A percentile compares a stretch with the other conserved stretches of the same genome.
Evolutionary conservation across 2,888 invertebrate genomes (phyloP).

Genomic region (Pterostichus niger): DNA sequence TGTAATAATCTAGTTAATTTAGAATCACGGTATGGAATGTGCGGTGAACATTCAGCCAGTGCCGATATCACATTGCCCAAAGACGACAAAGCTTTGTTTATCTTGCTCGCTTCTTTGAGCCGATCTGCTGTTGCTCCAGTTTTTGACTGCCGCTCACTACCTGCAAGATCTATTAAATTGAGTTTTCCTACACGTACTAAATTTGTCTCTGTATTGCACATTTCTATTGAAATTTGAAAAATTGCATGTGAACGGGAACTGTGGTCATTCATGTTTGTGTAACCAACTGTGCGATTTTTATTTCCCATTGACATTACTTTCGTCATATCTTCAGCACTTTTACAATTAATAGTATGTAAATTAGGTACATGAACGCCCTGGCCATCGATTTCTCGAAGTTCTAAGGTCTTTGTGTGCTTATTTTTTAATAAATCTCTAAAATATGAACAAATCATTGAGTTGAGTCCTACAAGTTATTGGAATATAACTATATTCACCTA

Average conservation of each 20-base stretch:
- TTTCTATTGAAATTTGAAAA: conserved; percentile 98
- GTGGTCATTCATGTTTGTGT: conserved; percentile 99
- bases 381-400: conserved; percentile 84
- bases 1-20: conserved; percentile 97
- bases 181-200: conserved; percentile 91
- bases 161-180: conserved; percentile 98
- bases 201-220: conserved; percentile 85
- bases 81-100: conserved; percentile 97
- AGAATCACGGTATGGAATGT: conserved; percentile 98
- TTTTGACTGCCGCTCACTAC: conserved; percentile 98
- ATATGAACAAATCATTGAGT: not conserved
- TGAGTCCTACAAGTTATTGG: not conserved
- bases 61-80: conserved; percentile 99
- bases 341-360: conserved; percentile 95
- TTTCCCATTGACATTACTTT: conserved; percentile 96
- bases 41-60: conserved; percentile 95
- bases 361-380: conserved; percentile 97
- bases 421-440: conserved; percentile 84
- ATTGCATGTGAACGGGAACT: conserved; percentile 99
- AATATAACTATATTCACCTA: conserved; percentile 77
- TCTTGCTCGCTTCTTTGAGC: conserved; percentile 97
- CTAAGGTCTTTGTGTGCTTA: conserved; percentile 78
- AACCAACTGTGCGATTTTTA: conserved; percentile 95
- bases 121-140: conserved; percentile 96
- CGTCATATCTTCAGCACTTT: conserved; percentile 95